Evolutionary conservation across 2,888 invertebrate species (phyloP).

Genomic region (Stratiomys singularior): DNA sequence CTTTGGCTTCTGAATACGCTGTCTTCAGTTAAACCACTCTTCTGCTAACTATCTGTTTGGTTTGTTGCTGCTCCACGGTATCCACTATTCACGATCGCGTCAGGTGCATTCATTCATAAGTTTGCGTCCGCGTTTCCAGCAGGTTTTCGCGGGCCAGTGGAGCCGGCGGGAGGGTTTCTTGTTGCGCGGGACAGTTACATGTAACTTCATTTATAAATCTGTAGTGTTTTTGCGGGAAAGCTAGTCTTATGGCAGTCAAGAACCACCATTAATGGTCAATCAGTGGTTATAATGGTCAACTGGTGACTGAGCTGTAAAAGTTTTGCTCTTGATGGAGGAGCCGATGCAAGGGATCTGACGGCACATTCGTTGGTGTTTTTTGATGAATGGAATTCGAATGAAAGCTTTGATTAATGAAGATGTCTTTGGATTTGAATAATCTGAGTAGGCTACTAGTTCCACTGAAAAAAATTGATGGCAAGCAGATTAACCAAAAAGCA

Average conservation of each 20-base stretch:
- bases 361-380: conserved; percentile 1
- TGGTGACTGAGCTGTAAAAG: not conserved
- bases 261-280: not conserved
- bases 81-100: not conserved
- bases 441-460: not conserved
- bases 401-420: conserved; percentile 11
- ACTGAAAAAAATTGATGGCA: too few species aligned
- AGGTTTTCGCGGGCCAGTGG: conserved; percentile 1
- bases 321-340: not conserved
- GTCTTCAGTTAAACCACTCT: not conserved
- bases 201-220: conserved; percentile 35
- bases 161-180: not conserved
- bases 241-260: not conserved
- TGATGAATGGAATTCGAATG: conserved; percentile 20
- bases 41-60: not conserved
- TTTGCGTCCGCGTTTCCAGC: conserved; percentile 5
- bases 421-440: not conserved
- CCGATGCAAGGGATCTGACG: not conserved
- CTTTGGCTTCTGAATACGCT: conserved; percentile 20
- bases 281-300: not conserved
- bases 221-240: not conserved
- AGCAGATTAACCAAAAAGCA: too few species aligned
- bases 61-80: not conserved
- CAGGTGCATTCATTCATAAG: conserved; percentile 45
- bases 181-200: conserved; percentile 14